Conservation (phyloP, 92 coral and sea anemone species). For the Bergia sp. region DNA sequence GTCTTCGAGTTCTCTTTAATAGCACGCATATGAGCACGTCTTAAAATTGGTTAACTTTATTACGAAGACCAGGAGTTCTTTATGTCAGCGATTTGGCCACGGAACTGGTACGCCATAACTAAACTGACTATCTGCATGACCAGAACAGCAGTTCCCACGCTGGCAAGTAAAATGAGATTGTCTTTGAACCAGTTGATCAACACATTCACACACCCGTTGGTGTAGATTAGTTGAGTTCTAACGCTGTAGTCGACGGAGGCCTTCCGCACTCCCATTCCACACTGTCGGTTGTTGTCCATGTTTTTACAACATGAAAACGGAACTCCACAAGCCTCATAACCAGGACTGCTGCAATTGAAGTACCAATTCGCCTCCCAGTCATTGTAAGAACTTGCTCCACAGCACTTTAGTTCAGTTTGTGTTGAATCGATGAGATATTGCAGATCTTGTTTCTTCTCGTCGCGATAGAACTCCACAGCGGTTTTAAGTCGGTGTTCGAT, state of each 20-base stretch:
- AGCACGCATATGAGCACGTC: no score
- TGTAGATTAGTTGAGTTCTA: constrained; percentile 50
- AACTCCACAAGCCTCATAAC: constrained; percentile 73
- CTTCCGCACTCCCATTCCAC: constrained; percentile 65
- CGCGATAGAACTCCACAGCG: constrained; percentile 59
- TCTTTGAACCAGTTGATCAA: constrained; percentile 56
- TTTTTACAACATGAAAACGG: constrained; percentile 71
- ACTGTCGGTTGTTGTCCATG: constrained; percentile 65
- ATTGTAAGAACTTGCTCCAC: constrained; percentile 57
- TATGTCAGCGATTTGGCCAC: constrained; percentile 46
- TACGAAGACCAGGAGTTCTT: constrained; percentile 12
- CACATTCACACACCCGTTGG: constrained; percentile 57
- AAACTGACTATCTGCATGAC: constrained; percentile 61
- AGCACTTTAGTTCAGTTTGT: constrained; percentile 66
- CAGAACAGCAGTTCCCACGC: constrained; percentile 48
- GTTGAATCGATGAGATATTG: constrained; percentile 67
- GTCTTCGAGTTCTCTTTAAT: no score
- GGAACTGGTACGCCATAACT: constrained; percentile 56
- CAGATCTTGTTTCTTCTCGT: constrained; percentile 59
- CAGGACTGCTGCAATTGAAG: constrained; percentile 64
- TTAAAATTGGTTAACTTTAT: no score
- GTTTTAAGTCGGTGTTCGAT: constrained; percentile 43
- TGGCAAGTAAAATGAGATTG: constrained; percentile 61
- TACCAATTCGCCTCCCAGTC: constrained; percentile 69
- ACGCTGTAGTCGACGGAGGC: constrained; percentile 7